Conservation (phyloP, 2,888 invertebrate genomes). For the Drosophila sordidula region DNA sequence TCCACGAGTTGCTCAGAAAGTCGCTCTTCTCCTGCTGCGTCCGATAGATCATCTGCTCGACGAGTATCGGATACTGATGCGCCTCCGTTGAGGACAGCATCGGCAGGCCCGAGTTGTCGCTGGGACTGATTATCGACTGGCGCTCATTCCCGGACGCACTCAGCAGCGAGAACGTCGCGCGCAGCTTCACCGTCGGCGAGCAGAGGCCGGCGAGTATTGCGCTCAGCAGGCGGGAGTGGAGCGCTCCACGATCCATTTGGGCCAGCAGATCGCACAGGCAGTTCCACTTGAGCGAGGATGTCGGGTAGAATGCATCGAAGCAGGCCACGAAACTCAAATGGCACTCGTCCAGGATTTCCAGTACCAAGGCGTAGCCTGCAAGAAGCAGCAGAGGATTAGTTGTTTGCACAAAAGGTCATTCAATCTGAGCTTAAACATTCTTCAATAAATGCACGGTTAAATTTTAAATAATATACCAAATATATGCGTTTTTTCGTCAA, state of each 20-base stretch:
- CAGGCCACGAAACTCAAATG: constrained; percentile 95
- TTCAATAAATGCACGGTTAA: too few species aligned
- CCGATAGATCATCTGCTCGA: constrained; percentile 91
- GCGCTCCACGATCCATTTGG: constrained; percentile 87
- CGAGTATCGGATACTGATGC: constrained; percentile 91
- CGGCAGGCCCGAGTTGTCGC: constrained; percentile 89
- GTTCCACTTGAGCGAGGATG: constrained; percentile 96
- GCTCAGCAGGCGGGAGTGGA: constrained; percentile 88
- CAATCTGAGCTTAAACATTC: too few species aligned
- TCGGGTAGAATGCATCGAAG: constrained; percentile 98
- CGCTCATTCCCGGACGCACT: constrained; percentile 84
- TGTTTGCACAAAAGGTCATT: too few species aligned
- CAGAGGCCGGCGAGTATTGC: constrained; percentile 95
- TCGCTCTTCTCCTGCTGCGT: constrained; percentile 86
- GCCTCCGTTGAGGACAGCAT: constrained; percentile 88
- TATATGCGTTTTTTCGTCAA: too few species aligned
- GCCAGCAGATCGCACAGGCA: constrained; percentile 93
- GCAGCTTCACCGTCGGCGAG: constrained; percentile 90
- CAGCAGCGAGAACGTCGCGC: constrained; percentile 91
- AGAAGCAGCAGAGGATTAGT: neutral
- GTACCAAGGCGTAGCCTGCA: constrained; percentile 87
- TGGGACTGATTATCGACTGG: constrained; percentile 87
- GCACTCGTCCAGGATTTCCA: constrained; percentile 93
- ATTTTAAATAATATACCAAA: too few species aligned
- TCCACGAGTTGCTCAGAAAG: constrained; percentile 84